Conservation (phyloP, 1,140 invertebrate species). For the Drosophila pachea region DNA sequence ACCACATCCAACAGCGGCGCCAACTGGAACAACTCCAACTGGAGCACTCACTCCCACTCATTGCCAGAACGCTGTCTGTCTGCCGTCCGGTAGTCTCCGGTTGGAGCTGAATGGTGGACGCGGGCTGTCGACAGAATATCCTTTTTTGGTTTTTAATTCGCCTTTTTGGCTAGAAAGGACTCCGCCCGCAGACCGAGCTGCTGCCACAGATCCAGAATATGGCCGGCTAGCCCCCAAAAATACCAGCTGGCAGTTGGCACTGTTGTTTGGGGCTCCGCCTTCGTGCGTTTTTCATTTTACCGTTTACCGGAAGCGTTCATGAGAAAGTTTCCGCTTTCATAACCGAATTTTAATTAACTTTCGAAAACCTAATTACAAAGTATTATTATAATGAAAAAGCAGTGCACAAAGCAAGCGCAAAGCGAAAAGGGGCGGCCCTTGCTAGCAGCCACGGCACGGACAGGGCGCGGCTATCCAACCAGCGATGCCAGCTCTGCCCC, state of each 20-base stretch:
- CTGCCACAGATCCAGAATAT: slow-evolving; percentile 16
- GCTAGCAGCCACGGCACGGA: slow-evolving; percentile 11
- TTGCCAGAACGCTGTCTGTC: slow-evolving; percentile 22
- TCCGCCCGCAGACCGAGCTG: slow-evolving; percentile 19
- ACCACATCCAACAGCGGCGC: too few relatives aligned
- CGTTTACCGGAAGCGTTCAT: slow-evolving; percentile 77
- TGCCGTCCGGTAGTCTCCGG: too few relatives aligned
- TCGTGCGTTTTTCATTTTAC: slow-evolving; percentile 68
- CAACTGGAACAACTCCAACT: too few relatives aligned
- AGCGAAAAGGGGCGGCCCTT: slow-evolving; percentile 15
- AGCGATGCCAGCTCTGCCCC: slow-evolving; percentile 55
- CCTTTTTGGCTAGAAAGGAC: slow-evolving; percentile 53
- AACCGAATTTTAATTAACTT: slow-evolving; percentile 79
- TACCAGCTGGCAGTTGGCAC: slow-evolving; percentile 4
- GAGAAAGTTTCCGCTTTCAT: slow-evolving; percentile 79
- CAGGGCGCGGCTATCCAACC: slow-evolving; percentile 23
- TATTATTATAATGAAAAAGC: slow-evolving; percentile 79
- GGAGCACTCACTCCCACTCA: slow-evolving; percentile 6
- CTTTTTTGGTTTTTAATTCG: slow-evolving; percentile 33
- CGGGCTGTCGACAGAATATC: slow-evolving; percentile 9
- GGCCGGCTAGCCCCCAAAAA: not conserved
- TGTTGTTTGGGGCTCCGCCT: slow-evolving; percentile 25
- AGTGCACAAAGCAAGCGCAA: slow-evolving; percentile 69
- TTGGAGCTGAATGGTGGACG: slow-evolving; percentile 31
- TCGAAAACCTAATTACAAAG: slow-evolving; percentile 79